phyloP scores from a whole-genome alignment of 2,888 invertebrate genomes.

The Orgyia antiqua region DNA sequence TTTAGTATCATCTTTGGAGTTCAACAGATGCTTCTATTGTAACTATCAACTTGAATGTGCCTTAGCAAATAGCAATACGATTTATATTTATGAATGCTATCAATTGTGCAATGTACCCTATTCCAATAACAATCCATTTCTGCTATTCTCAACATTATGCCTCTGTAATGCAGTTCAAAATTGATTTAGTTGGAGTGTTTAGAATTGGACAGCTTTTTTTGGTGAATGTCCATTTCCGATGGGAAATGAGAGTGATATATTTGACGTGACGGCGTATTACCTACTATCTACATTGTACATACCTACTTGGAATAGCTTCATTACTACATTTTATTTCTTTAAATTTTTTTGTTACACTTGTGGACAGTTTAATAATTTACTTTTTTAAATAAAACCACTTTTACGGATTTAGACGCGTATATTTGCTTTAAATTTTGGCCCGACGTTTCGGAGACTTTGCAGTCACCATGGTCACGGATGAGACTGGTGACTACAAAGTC shows the following conservation, averaged over 20 bases:
- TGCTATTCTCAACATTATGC: constrained; percentile 3
- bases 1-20: constrained; percentile 26
- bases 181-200: background rate
- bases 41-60: constrained; percentile 19
- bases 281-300: too few relatives aligned
- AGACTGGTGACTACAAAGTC: too few relatives aligned
- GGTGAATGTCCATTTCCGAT: background rate
- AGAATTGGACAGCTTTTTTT: background rate
- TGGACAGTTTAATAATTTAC: too few relatives aligned
- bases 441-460: too few relatives aligned
- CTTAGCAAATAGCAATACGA: constrained; percentile 16
- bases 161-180: background rate
- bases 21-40: constrained; percentile 17
- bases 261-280: constrained; percentile 18
- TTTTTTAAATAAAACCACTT: too few relatives aligned
- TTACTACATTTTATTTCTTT: too few relatives aligned
- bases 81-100: constrained; percentile 18
- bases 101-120: constrained; percentile 2
- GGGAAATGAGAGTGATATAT: constrained; percentile 12
- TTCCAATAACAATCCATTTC: constrained; percentile 1
- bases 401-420: too few relatives aligned
- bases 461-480: too few relatives aligned
- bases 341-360: too few relatives aligned
- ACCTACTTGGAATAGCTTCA: too few relatives aligned
- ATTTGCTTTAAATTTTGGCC: too few relatives aligned